A percentile compares a stretch with the other conserved stretches of the same genome.
Conservation (phyloP, 2,113 vertebrate species). For the Blennius ocellaris region DNA sequence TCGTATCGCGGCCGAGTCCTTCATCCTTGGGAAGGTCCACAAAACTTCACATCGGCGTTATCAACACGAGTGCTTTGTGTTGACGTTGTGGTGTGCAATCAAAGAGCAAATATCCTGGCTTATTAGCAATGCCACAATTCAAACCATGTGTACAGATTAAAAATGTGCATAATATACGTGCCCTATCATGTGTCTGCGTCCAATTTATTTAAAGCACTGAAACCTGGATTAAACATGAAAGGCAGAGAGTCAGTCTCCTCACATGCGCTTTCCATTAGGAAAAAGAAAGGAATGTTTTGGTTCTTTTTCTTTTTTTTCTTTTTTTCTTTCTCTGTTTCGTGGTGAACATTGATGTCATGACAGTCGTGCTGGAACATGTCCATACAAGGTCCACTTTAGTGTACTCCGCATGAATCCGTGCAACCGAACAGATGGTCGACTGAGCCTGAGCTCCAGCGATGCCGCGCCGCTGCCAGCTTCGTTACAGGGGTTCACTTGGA, state of each 20-base stretch:
- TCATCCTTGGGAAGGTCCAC: conserved; percentile 14
- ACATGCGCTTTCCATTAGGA: conserved; percentile 47
- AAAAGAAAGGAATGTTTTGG: conserved; percentile 27
- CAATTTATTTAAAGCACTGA: conserved; percentile 34
- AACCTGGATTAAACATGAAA: conserved; percentile 46
- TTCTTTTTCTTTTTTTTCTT: neutral
- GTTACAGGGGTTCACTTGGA: conserved; percentile 67
- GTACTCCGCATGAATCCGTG: conserved; percentile 58
- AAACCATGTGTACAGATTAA: conserved; percentile 35
- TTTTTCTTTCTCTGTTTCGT: conserved; percentile 21
- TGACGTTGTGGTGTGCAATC: conserved; percentile 3
- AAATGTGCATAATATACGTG: conserved; percentile 23
- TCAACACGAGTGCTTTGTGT: conserved; percentile 9
- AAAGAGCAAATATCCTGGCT: conserved; percentile 17
- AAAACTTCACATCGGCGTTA: conserved; percentile 33
- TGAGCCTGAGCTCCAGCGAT: conserved; percentile 49
- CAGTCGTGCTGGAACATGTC: conserved; percentile 63
- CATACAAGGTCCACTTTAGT: conserved; percentile 67
- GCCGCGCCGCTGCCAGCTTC: conserved; percentile 63
- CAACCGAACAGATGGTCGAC: conserved; percentile 74
- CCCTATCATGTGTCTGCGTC: conserved; percentile 29
- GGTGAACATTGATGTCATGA: conserved; percentile 63
- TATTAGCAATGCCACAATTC: conserved; percentile 22
- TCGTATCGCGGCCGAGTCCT: neutral
- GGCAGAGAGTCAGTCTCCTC: conserved; percentile 40